A percentile compares a stretch with the other conserved stretches of the same genome.
These are phyloP conservation scores for Lipotes vexillifer DNA, from an alignment of 2,113 vertebrate species.

Conservation along the genomic window DNA sequence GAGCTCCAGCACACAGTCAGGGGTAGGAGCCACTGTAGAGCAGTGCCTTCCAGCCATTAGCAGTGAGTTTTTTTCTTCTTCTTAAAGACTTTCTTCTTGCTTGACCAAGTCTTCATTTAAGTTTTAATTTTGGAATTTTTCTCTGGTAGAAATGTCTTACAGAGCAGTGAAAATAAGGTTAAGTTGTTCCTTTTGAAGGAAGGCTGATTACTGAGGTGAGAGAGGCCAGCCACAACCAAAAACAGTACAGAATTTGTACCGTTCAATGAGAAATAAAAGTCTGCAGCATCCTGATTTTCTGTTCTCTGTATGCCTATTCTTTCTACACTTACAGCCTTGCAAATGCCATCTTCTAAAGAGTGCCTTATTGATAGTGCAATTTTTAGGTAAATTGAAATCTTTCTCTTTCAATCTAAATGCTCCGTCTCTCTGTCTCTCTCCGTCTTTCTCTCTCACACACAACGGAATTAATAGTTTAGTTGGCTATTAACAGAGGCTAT, in stretches of 20 bases:
- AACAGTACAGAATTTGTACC: not conserved
- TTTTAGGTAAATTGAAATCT: not conserved
- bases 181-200: constrained; percentile 2
- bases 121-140: not conserved
- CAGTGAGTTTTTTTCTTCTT: not conserved
- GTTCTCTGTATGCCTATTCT: not conserved
- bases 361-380: not conserved
- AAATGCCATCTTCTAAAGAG: not conserved
- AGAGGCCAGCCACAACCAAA: not conserved
- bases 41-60: rapidly evolving
- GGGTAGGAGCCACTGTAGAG: not conserved
- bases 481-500: not conserved
- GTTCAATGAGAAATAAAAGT: not conserved
- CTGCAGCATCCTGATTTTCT: not conserved
- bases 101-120: not conserved
- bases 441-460: not conserved
- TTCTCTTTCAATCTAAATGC: not conserved
- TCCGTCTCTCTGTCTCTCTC: not conserved
- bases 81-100: not conserved
- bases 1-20: not conserved
- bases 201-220: not conserved
- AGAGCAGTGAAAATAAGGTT: not conserved
- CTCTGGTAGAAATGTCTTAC: not conserved
- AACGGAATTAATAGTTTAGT: not conserved
- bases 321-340: not conserved